Percentiles rank a stretch among this genome's conserved stretches.
These are phyloP conservation scores for Gari tellinella DNA, from an alignment of 2,888 invertebrate genomes.

Conservation along the genomic window DNA sequence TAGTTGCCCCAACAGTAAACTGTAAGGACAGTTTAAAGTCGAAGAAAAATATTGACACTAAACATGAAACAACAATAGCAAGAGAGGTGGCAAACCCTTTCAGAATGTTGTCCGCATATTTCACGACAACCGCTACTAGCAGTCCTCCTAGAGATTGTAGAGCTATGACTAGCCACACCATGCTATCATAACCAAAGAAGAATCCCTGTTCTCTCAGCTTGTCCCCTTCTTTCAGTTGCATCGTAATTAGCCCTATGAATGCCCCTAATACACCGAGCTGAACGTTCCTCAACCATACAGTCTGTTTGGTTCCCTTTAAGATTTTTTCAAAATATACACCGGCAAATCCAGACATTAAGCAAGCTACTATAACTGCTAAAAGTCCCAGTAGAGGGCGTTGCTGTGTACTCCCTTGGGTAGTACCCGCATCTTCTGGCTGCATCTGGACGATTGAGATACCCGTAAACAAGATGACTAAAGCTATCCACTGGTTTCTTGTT, in stretches of 20 bases:
- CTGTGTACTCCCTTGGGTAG: slow-evolving; percentile 20
- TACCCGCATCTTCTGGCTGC: slow-evolving; percentile 67
- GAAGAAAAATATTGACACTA: slow-evolving; percentile 97
- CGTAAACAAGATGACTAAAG: slow-evolving; percentile 84
- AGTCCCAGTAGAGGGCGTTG: slow-evolving; percentile 78
- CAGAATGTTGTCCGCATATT: slow-evolving; percentile 99
- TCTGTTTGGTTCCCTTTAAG: slow-evolving; percentile 91
- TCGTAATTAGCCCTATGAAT: slow-evolving; percentile 93
- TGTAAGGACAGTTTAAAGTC: slow-evolving; percentile 93
- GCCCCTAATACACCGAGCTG: slow-evolving; percentile 96
- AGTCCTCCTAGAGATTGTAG: slow-evolving; percentile 97
- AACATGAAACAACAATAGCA: slow-evolving; percentile 97
- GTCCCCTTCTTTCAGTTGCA: slow-evolving; percentile 86
- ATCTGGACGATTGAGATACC: slow-evolving; percentile 85
- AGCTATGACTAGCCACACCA: slow-evolving; percentile 91
- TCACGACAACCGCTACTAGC: slow-evolving; percentile 98
- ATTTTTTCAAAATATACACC: slow-evolving; percentile 99
- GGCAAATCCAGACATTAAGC: slow-evolving; percentile 97
- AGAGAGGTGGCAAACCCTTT: slow-evolving; percentile 97
- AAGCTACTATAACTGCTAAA: slow-evolving; percentile 85
- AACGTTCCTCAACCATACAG: slow-evolving; percentile 98
- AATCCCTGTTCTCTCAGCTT: slow-evolving; percentile 88
- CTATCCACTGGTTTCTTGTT: slow-evolving; percentile 84
- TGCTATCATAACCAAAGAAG: slow-evolving; percentile 86
- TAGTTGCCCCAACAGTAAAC: slow-evolving; percentile 92